These are phyloP conservation scores for Pimephales promelas DNA, from an alignment of 2,113 vertebrate genomes.

Conservation along the genomic window DNA sequence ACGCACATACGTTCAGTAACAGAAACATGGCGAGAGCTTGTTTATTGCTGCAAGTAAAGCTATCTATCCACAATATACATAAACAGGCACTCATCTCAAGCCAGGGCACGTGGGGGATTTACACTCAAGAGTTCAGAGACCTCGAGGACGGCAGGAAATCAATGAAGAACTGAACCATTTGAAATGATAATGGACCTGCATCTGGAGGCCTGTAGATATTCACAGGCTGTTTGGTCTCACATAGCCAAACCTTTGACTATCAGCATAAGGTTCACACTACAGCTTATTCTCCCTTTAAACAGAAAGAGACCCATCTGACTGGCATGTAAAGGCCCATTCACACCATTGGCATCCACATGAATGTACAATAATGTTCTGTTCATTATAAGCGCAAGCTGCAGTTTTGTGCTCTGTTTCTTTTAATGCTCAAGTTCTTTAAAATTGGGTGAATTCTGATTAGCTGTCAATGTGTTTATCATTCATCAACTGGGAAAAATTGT, in stretches of 20 bases:
- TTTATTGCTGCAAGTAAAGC: neutral
- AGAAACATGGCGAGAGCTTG: neutral
- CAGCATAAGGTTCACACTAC: neutral
- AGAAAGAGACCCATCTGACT: neutral
- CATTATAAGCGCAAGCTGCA: neutral
- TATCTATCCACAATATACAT: neutral
- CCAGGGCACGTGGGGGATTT: neutral
- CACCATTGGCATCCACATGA: neutral
- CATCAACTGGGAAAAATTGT: no score
- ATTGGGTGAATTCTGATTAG: neutral
- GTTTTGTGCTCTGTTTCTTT: neutral
- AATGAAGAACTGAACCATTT: constrained; percentile 20
- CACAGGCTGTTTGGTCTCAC: neutral
- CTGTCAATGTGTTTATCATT: neutral
- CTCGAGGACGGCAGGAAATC: constrained; percentile 36
- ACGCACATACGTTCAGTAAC: neutral
- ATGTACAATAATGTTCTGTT: neutral
- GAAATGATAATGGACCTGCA: constrained; percentile 9
- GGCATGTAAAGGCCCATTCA: neutral
- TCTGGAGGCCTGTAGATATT: constrained; percentile 5
- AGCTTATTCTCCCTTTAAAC: neutral
- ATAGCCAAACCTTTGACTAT: neutral
- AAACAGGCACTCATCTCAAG: neutral
- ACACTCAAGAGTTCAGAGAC: constrained; percentile 17
- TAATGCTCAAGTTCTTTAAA: neutral